Evolutionary conservation across 2,113 vertebrate species (phyloP).

Genomic region (Phylloscopus trochiloides): DNA sequence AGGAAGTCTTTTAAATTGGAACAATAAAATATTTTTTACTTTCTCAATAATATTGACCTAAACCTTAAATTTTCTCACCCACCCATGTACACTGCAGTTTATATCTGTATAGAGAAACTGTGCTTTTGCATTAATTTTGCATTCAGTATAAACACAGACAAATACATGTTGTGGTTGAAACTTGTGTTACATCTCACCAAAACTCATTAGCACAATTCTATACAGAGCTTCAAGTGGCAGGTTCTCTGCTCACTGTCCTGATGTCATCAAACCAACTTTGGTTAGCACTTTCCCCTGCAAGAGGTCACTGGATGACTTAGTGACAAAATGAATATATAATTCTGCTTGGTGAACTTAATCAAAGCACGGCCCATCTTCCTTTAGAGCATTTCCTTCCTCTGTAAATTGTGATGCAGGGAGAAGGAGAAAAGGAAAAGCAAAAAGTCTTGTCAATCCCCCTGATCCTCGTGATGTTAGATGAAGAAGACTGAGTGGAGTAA

Average conservation of each 20-base stretch:
- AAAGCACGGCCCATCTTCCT: not conserved
- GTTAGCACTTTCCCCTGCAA: not conserved
- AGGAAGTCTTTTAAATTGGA: not conserved
- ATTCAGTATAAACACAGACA: not conserved
- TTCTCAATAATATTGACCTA: not conserved
- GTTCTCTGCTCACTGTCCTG: not conserved
- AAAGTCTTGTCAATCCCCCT: not conserved
- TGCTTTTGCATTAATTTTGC: not conserved
- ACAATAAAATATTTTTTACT: not conserved
- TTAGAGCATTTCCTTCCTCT: not conserved
- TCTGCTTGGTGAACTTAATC: not conserved
- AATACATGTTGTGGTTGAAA: not conserved
- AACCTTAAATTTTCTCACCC: not conserved
- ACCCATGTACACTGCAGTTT: not conserved
- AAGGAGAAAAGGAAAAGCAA: not conserved
- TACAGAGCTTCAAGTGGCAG: not conserved
- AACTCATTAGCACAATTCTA: not conserved
- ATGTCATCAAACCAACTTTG: not conserved
- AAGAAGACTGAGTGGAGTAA: not conserved
- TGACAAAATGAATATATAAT: not conserved
- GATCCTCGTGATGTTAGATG: not conserved
- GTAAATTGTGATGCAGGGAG: not conserved
- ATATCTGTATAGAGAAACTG: not conserved
- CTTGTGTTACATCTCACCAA: not conserved
- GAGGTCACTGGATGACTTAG: not conserved